Evolutionary conservation across 1,140 invertebrate species (phyloP).

Genomic region (Euglossa dilemma): DNA sequence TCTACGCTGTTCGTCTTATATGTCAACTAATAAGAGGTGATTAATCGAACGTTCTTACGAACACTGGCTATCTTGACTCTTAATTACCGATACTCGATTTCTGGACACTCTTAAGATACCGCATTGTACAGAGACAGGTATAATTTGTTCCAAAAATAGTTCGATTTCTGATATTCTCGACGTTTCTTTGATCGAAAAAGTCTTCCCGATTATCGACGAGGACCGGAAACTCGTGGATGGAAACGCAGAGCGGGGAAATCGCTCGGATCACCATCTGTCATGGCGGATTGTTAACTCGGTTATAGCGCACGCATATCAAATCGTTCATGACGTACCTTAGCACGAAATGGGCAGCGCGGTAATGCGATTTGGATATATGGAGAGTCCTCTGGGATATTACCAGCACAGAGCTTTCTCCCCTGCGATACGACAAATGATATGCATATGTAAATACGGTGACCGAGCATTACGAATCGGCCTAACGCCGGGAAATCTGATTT

Average conservation of each 20-base stretch:
- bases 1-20: too few species aligned
- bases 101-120: too few species aligned
- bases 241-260: constrained; percentile 26
- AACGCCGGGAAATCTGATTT: constrained; percentile 53
- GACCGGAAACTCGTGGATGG: constrained; percentile 20
- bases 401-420: constrained; percentile 70
- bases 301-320: constrained; percentile 79
- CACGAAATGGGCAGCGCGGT: constrained; percentile 70
- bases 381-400: constrained; percentile 78
- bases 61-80: too few species aligned
- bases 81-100: too few species aligned
- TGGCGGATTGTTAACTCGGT: constrained; percentile 78
- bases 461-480: constrained; percentile 73
- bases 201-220: background rate
- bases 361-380: constrained; percentile 81
- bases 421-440: constrained; percentile 78
- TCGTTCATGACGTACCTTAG: constrained; percentile 76
- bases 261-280: constrained; percentile 78
- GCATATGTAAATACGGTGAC: constrained; percentile 80
- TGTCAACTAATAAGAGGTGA: too few species aligned
- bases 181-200: background rate
- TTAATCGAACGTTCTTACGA: too few species aligned
- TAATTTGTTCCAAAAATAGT: too few species aligned
- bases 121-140: too few species aligned
- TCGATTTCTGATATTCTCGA: background rate